Percentiles rank a stretch among this genome's conserved stretches.
Conservation (phyloP, 2,797 vertebrate genomes). For the Pangasius larnaudii region DNA sequence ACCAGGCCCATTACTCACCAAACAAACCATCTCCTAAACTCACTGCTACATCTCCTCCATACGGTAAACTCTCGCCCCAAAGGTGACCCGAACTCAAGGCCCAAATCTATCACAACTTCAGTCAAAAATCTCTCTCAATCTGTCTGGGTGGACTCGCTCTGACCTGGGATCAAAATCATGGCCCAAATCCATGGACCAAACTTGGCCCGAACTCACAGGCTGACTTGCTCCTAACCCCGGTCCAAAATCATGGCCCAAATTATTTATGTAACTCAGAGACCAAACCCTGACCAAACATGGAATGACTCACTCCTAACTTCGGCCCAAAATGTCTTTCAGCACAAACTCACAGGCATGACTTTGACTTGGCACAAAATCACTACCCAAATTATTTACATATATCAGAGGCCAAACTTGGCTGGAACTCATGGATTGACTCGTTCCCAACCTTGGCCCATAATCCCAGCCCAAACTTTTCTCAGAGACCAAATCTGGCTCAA, state of each 20-base stretch:
- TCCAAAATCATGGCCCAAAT: not conserved
- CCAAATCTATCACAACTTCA: not conserved
- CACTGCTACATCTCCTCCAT: not conserved
- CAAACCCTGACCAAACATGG: not conserved
- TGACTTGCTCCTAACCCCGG: not conserved
- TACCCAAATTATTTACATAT: not conserved
- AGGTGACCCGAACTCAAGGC: not conserved
- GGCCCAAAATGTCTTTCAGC: too few species aligned
- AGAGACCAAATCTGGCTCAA: not conserved
- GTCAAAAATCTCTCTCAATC: not conserved
- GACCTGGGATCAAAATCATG: not conserved
- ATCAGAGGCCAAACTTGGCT: not conserved
- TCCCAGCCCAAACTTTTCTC: not conserved
- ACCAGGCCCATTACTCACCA: not conserved
- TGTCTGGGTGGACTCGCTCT: not conserved
- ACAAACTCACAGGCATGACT: not conserved
- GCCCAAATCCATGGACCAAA: not conserved
- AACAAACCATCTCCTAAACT: not conserved
- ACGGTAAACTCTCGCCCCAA: not conserved
- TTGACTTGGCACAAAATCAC: not conserved
- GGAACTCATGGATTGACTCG: not conserved
- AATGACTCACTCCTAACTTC: not conserved
- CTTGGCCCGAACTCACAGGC: not conserved
- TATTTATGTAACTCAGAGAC: not conserved
- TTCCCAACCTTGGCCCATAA: not conserved